phyloP scores from a whole-genome alignment of 1,140 invertebrate species.

The Halictus rubicundus region DNA sequence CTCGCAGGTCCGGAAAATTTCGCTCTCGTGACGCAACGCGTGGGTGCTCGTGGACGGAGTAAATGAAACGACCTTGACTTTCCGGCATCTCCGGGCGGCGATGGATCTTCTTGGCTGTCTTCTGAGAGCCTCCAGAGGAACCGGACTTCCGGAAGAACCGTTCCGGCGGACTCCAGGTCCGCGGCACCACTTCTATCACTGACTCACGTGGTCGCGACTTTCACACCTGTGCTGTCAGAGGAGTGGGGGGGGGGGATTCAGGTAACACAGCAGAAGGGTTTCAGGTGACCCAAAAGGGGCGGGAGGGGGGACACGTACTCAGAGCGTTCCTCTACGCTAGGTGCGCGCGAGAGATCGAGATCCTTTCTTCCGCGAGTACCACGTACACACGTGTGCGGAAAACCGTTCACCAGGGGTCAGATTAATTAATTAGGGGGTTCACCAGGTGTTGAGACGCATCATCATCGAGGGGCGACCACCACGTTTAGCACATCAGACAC shows the following conservation, averaged over 20 bases:
- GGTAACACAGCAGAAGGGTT: too few relatives aligned
- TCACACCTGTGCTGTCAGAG: not conserved
- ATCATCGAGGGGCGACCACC: not conserved
- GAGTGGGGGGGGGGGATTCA: too few relatives aligned
- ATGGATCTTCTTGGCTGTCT: constrained; percentile 86
- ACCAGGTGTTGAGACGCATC: constrained; percentile 4
- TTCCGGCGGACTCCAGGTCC: constrained; percentile 42
- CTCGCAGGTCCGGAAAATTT: too few relatives aligned
- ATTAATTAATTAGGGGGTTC: too few relatives aligned
- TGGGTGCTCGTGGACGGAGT: not conserved
- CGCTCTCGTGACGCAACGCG: too few relatives aligned
- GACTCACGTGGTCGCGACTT: constrained; percentile 17
- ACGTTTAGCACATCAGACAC: not conserved
- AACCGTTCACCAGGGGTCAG: too few relatives aligned
- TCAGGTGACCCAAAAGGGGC: too few relatives aligned
- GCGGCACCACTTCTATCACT: constrained; percentile 37
- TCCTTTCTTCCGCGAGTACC: too few relatives aligned
- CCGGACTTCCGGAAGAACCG: constrained; percentile 39
- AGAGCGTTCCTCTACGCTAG: too few relatives aligned
- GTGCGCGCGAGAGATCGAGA: too few relatives aligned
- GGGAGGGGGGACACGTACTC: too few relatives aligned
- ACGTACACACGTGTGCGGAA: not conserved
- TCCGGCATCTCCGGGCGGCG: constrained; percentile 85
- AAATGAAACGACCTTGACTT: constrained; percentile 83
- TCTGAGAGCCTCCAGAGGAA: constrained; percentile 85